A percentile compares a stretch with the other conserved stretches of the same genome.
phyloP scores from a whole-genome alignment of 2,113 vertebrate genomes.

The Phalacrocorax carbo region DNA sequence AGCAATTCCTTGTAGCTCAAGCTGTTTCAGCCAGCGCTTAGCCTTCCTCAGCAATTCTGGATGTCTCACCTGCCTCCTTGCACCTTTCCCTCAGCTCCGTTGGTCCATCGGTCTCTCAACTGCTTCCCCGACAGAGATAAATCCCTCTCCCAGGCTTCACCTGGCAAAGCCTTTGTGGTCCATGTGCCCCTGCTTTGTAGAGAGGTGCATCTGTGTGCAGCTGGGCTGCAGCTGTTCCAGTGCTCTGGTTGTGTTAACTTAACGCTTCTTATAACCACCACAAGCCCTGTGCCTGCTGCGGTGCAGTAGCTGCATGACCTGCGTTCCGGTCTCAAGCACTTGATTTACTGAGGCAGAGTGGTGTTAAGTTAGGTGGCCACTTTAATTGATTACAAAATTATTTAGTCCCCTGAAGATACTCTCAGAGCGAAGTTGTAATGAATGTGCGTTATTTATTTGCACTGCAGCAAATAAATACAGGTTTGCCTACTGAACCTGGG shows the following conservation, averaged over 20 bases:
- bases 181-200: neutral
- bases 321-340: neutral
- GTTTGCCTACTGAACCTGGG: neutral
- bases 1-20: neutral
- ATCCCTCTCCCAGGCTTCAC: neutral
- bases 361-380: neutral
- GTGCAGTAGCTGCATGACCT: neutral
- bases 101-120: neutral
- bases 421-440: accelerated
- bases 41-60: neutral
- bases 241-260: neutral
- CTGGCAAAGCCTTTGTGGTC: neutral
- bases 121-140: neutral
- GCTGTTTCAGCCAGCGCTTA: neutral
- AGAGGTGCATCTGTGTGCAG: neutral
- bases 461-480: neutral
- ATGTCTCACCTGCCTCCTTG: neutral
- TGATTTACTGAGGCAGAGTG: neutral
- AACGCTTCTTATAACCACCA: accelerated
- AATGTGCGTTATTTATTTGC: neutral
- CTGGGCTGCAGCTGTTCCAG: neutral
- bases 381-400: neutral
- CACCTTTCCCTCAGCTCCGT: neutral
- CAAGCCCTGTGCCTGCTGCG: accelerated
- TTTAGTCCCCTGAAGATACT: neutral